Evolutionary conservation across 2,888 invertebrate species (phyloP), one percentile per base, ranked within the genome.

Genomic region (Petrolisthes cinctipes): DNA sequence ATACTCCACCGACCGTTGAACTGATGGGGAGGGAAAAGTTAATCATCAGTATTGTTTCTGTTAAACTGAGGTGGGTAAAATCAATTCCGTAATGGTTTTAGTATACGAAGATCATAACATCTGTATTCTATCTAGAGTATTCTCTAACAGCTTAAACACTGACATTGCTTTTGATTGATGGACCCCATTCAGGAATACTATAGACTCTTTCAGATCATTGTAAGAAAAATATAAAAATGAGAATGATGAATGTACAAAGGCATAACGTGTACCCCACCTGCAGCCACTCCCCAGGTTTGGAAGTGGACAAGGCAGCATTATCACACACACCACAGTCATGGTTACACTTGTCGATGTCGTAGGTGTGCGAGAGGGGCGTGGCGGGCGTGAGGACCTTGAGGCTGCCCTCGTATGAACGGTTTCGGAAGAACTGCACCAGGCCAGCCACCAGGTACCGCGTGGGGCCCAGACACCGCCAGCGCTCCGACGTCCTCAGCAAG

Each of bases 391-490:
- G 83, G 68, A 87, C 76, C 11, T 57, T 86, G 5, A 89, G 88
- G 9, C 82, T 73, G 11, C 89, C 92, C 91, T 66, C 92, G 91
- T 57, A 93, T 92, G 80, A 91, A 91, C 88, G 92, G 78, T 90
- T 90, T 6, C 80, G 79, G 5, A 90, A 37, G 71, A 90, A 75
- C 71, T 88, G 87, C 61, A 82, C 23, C 4, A 85, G 68, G 4
- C 96, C 96, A 85, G 96, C 95, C 93, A 95, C 96, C 92, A 96
- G 96, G 92, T 97, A 97, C 91, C 97, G 94, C 91, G 95, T 95
- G 20, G 97, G 97, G 71, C 97, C 97, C 95, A 97, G 95, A 96
- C 96, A 97, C 78, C 97, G 94, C 91, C 96, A 95, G 89, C 95
- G 94, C 92, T 97, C 97, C 92, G 97, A 97, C 91, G 96, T 95